phyloP scores from a whole-genome alignment of 1,140 invertebrate species.

The Aphelenchoides fujianensis region DNA sequence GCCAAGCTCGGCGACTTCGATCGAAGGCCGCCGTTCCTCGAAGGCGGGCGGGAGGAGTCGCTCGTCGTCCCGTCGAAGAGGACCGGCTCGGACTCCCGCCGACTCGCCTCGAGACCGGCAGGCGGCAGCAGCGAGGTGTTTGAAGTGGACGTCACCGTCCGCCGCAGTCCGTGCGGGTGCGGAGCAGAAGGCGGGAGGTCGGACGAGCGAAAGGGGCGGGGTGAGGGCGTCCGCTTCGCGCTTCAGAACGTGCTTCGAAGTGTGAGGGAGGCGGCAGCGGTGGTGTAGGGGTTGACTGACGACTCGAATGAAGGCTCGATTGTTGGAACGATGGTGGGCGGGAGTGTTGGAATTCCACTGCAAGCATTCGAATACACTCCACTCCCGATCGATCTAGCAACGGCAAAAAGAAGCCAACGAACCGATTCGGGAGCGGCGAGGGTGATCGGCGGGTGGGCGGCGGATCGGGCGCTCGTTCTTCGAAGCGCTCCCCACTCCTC shows the following conservation, averaged over 20 bases:
- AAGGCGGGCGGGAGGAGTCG: constrained; percentile 15
- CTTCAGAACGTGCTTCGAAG: background rate
- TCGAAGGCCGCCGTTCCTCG: background rate
- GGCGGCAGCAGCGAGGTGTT: background rate
- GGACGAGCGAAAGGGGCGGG: background rate
- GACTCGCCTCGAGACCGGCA: background rate
- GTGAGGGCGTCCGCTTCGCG: background rate
- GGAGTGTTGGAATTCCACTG: background rate
- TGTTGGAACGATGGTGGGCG: background rate
- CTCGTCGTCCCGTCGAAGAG: background rate
- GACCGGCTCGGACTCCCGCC: constrained; percentile 37
- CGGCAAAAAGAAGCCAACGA: background rate
- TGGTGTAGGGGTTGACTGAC: background rate
- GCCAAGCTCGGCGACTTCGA: constrained; percentile 35
- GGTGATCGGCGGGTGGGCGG: background rate
- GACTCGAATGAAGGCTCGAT: no score
- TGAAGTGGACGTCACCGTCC: background rate
- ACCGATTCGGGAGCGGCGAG: background rate
- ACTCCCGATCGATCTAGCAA: no score
- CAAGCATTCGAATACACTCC: no score
- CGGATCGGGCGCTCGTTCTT: background rate
- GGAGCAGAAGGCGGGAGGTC: background rate
- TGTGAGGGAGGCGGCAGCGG: background rate
- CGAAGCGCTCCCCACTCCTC: background rate
- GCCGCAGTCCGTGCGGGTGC: background rate